These are phyloP conservation scores for Antheraea yamamai DNA, from an alignment of 2,888 invertebrate species.

Conservation along the genomic window DNA sequence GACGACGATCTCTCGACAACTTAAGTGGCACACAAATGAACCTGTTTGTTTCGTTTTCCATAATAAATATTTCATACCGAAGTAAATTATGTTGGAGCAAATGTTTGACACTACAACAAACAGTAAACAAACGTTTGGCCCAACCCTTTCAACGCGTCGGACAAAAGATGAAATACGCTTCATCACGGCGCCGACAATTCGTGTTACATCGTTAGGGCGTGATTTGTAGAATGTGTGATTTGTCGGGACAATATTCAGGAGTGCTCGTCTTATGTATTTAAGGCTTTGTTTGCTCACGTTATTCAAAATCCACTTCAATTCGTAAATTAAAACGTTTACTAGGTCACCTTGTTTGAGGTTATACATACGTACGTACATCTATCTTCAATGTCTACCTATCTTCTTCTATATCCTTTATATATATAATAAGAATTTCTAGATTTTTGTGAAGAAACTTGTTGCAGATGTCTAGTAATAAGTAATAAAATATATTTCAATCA, in stretches of 20 bases:
- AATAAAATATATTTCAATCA: too few relatives aligned
- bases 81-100: conserved; percentile 1
- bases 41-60: neutral
- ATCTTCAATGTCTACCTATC: too few relatives aligned
- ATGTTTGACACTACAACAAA: neutral
- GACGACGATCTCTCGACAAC: too few relatives aligned
- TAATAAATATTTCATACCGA: neutral
- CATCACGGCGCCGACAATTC: conserved; percentile 27
- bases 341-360: neutral
- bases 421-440: too few relatives aligned
- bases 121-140: neutral
- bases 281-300: conserved; percentile 18
- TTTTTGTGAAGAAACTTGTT: too few relatives aligned
- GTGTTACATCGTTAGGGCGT: conserved; percentile 31
- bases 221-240: conserved; percentile 38
- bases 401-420: too few relatives aligned
- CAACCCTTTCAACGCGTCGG: conserved; percentile 22
- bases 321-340: neutral
- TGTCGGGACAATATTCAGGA: conserved; percentile 35
- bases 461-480: too few relatives aligned
- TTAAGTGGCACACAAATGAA: too few relatives aligned
- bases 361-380: neutral
- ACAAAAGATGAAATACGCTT: conserved; percentile 31
- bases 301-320: conserved; percentile 14
- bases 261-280: conserved; percentile 30